Base-by-base conservation (phyloP, 2,113 vertebrate species). In the Tinamus guttatus region DNA sequence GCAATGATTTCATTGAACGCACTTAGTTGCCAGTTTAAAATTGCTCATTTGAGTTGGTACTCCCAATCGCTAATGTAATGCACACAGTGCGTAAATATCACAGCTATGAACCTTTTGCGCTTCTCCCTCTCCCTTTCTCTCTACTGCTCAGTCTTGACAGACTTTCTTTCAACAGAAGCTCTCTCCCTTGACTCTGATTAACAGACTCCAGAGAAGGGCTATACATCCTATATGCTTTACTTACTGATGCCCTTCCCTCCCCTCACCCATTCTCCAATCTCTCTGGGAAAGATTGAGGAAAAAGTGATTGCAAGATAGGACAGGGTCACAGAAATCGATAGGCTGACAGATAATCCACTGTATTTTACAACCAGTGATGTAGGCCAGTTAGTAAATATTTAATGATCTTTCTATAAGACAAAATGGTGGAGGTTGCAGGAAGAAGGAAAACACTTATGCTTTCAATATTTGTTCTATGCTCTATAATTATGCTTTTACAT, bases 61-160 rank as follows among this genome's bases (percentile, higher is more conserved):
- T 85, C 82, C 32, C 51, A 47, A 58, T 27, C 28, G 47, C 21
- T 47, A 30, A 64, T 0, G 0, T 30, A 34, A 32, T 19, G 18
- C 20, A 79, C 34, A 10, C 45, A 56, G 34, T 49, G 8, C 19
- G 27, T 85, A 78, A 76, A 12, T 8, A 22, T 4, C 10, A 32
- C 20, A 36, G 10, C 5, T 63, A n/a, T 65, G n/a, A 17, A 7
- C 25, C 16, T 47, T 56, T 16, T 63, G 4, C 21, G 45, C 0
- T 0, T 71, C 28, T 25, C 27, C 54, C 13, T 38, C 63, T 68
- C 54, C 30, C 32, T 2, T 0, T 2, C 0, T 64, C 87, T 64
- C 24, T 60, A 64, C 12, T 25, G 20, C 43, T 52, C 63, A 41
- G 83, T 17, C 51, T 76, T 87, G 38, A 51, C 5, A 22, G 15